Evolutionary conservation across 64 coral and sea anemone species (phyloP).

Genomic region (Pocillopora verrucosa): DNA sequence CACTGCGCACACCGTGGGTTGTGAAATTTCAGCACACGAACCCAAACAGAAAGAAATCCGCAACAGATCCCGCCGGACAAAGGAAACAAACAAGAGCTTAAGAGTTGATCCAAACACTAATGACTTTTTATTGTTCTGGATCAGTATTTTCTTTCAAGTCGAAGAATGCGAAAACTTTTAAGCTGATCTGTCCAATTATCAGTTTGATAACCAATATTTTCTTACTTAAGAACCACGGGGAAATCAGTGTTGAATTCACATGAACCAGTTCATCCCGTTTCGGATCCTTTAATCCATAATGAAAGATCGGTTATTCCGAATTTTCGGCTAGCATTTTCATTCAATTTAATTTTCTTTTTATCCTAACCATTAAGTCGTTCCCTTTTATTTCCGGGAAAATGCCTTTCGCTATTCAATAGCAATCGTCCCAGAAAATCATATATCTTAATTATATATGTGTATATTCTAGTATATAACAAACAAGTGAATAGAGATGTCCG

Average conservation of each 20-base stretch:
- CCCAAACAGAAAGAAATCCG: not conserved
- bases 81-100: not conserved
- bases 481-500: no score
- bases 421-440: no score
- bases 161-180: not conserved
- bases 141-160: constrained; percentile 16
- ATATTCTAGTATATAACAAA: no score
- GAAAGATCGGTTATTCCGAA: no score
- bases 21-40: not conserved
- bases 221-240: not conserved
- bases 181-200: constrained; percentile 14
- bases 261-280: not conserved
- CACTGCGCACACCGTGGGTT: not conserved
- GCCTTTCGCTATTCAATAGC: no score
- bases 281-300: no score
- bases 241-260: not conserved
- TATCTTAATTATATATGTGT: no score
- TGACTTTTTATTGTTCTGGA: not conserved
- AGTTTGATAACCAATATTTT: no score
- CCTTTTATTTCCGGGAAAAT: no score
- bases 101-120: not conserved
- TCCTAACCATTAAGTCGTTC: no score
- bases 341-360: no score
- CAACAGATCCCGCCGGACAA: not conserved
- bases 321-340: no score